Base-by-base conservation (phyloP, 2,797 vertebrate genomes). In the Dendrocincla fuliginosa region DNA sequence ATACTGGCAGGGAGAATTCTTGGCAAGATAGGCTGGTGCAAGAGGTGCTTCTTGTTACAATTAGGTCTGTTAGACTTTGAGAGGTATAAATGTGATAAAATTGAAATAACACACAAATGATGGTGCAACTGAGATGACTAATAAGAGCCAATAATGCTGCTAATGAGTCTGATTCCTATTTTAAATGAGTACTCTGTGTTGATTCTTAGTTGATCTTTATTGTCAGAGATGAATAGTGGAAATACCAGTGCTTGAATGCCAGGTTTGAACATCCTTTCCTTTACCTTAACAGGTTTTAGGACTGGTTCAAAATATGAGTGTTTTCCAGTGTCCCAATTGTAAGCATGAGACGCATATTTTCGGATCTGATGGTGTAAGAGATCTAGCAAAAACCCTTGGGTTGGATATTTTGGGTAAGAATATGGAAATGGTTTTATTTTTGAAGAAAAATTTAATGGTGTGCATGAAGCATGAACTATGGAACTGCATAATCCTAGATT, bases 261-360 rank as follows among this genome's bases (percentile, higher is more conserved):
- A 14, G 9, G 33, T 84, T 77, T 96, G 44, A 85, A 78, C 44
- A 41, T 88, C 25, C 33, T 86, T 94, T 95, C 27, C 53, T 95
- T 97, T 92, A 71, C 84, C 95, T 95, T 63, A 75, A 28, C 96
- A 99, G 99, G 98, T 99, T 87, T 97, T 99, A 57, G 99, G 99
- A 22, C 98, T 99, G 96, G 97, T 99, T 77, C 99, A 99, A 97
- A 99, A 99, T 97, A 99, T 99, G 99, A 99, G 99, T 92, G 98
- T 99, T 97, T 99, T 99, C 97, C 98, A 98, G 44, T 99, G 99
- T 97, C 99, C 99, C 50, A 98, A 98, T 56, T 99, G 99, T 95
- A 97, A 98, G 83, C 99, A 99, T 23, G 98, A 98, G 97, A 99
- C 98, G 8, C 99, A 99, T 97, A 99, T 99, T 96, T 99, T 99